These are phyloP conservation scores for Eulacestoma nigropectus DNA, from an alignment of 2,113 vertebrate species.

Conservation along the genomic window DNA sequence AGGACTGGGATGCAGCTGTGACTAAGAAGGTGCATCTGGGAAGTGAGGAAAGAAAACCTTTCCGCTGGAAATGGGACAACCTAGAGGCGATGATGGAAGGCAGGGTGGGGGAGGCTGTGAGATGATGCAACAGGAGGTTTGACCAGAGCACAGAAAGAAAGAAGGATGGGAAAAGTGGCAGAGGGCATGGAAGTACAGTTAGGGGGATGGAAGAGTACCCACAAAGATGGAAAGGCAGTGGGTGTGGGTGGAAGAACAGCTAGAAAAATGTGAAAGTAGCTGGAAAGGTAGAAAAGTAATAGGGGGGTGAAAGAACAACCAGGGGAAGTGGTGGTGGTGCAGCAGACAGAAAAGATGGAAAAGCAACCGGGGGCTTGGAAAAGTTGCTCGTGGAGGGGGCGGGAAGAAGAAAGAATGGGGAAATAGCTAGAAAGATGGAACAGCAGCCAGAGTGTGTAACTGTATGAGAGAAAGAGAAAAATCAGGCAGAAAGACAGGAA, in stretches of 20 bases:
- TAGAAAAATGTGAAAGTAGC: background rate
- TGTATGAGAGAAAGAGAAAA: background rate
- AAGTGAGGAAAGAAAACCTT: background rate
- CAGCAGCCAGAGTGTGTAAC: background rate
- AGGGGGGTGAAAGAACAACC: background rate
- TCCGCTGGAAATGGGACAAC: background rate
- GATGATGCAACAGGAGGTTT: slow-evolving; percentile 36
- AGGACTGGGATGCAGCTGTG: background rate
- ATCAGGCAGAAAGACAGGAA: background rate
- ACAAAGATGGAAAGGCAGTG: background rate
- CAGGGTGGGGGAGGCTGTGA: background rate
- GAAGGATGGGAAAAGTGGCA: background rate
- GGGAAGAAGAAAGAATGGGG: background rate
- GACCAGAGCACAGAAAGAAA: background rate
- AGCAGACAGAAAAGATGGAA: background rate
- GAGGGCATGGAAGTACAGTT: background rate
- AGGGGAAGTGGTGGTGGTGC: background rate
- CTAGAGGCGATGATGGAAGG: background rate
- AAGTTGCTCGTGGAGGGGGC: background rate
- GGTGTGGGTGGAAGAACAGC: background rate
- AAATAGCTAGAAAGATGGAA: background rate
- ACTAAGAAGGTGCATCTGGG: background rate
- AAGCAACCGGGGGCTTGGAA: background rate
- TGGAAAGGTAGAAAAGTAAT: background rate
- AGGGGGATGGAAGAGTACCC: background rate